Evolutionary conservation across 1,140 invertebrate species (phyloP), one percentile per base, ranked within the genome.

Genomic region (Brachystomella parvula): DNA sequence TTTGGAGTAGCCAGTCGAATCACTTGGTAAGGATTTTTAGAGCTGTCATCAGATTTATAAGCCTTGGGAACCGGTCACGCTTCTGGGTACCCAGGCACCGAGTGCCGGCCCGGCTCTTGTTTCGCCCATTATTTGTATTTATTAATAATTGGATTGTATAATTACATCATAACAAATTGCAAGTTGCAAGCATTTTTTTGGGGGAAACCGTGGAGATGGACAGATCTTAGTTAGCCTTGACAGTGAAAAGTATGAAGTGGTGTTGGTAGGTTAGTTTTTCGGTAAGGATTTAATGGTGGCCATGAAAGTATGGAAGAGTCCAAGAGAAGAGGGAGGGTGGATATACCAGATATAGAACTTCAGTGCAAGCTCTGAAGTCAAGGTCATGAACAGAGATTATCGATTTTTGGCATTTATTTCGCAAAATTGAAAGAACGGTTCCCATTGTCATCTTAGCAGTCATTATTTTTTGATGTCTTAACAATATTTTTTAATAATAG

Each of bases 391-490:
- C 19, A 39, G 6, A 12, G 49, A 15, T 53, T 53, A 53, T 53
- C 21, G 9, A 53, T 53, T 53, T 53, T 53, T 6, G 9, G 49
- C 49, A 53, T n/a, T n/a, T n/a, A 61, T 47, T 79, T 73, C 59
- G 12, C n/a, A 44, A 44, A 44, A n/a, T n/a, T 44, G 39, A n/a
- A 44, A 44, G 39, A 44, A 44, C 12, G n/a, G n/a, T n/a, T n/a
- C n/a, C n/a, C n/a, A n/a, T n/a, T n/a, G n/a, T n/a, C n/a, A n/a
- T n/a, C n/a, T n/a, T n/a, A n/a, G n/a, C n/a, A n/a, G n/a, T n/a
- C n/a, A n/a, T n/a, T n/a, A n/a, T n/a, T n/a, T n/a, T n/a, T n/a
- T n/a, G n/a, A n/a, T n/a, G n/a, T n/a, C n/a, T n/a, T n/a, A n/a
- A n/a, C n/a, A n/a, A n/a, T n/a, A n/a, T n/a, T n/a, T n/a, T n/a